Evolutionary conservation across 2,888 invertebrate genomes (phyloP), one percentile per base, ranked within the genome.

Genomic region (Scaptomyza flava): DNA sequence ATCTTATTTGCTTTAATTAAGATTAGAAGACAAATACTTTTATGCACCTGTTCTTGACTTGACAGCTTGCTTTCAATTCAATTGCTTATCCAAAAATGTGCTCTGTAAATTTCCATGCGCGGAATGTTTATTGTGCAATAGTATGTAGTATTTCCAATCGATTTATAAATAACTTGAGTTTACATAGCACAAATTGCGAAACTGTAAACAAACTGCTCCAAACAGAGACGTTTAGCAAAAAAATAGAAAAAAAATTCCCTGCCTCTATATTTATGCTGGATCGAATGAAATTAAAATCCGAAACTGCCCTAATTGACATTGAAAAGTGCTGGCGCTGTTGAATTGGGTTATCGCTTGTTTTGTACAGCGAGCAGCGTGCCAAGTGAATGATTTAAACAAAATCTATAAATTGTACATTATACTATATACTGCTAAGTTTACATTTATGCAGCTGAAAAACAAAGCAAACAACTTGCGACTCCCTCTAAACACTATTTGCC

Each of bases 91-190:
- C 34, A 50, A 20, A 20, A 38, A 41, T 54, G 47, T 72, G 17
- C 34, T 59, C 59, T 56, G 73, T 68, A 56, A 38, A 43, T 47
- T 57, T 65, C 31, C 46, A 20, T 27, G 20, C 33, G 36, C 7
- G 17, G 20, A 61, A 47, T 62, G 64, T 65, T 45, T 52, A 63
- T 82, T 82, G 74, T 68, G 77, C 63, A 78, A 82, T 69, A 52
- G 50, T 63, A 56, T 61, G 51, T 63, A 48, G 51, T 63, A 48
- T 70, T 75, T 79, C 63, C 59, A 72, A 75, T 71, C 47, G 48
- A 67, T 68, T 69, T 81, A 79, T 72, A 81, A 79, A 81, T 76
- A 81, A 59, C 71, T 64, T 62, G 12, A 71, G 81, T 85, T 81
- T 81, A 81, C 71, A 76, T 58, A 73, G 76, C 67, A 72, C 67